Percentiles rank a stretch among this genome's conserved stretches.
phyloP scores from a whole-genome alignment of 2,113 vertebrate species.

The Pangasianodon hypophthalmus region DNA sequence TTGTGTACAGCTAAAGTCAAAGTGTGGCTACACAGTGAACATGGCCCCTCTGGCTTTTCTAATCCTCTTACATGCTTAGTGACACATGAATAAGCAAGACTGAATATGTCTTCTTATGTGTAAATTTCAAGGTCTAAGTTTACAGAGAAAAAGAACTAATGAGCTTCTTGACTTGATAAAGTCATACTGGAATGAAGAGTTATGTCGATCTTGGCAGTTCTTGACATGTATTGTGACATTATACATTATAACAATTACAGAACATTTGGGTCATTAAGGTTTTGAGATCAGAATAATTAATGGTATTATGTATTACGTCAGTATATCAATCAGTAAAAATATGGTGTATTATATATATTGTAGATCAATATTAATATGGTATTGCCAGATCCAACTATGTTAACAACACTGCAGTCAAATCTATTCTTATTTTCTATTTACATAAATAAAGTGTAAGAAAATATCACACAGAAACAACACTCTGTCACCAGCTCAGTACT shows the following conservation, averaged over 20 bases:
- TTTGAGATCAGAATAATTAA: not conserved
- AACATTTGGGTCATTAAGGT: not conserved
- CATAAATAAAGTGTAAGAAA: not conserved
- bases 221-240: not conserved
- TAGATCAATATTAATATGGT: not conserved
- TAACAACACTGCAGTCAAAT: not conserved
- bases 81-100: not conserved
- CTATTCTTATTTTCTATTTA: not conserved
- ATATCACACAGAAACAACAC: not conserved
- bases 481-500: too few relatives aligned
- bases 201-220: not conserved
- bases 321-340: not conserved
- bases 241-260: not conserved
- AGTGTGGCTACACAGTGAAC: not conserved
- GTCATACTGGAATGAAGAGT: not conserved
- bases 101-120: not conserved
- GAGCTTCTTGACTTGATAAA: not conserved
- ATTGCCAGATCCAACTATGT: not conserved
- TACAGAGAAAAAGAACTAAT: not conserved
- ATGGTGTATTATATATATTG: not conserved
- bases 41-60: not conserved
- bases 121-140: not conserved
- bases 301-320: not conserved
- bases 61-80: conserved; percentile 4
- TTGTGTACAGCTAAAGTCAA: not conserved